These are phyloP conservation scores for Nebria brevicollis DNA, from an alignment of 2,888 invertebrate species.

Conservation along the genomic window DNA sequence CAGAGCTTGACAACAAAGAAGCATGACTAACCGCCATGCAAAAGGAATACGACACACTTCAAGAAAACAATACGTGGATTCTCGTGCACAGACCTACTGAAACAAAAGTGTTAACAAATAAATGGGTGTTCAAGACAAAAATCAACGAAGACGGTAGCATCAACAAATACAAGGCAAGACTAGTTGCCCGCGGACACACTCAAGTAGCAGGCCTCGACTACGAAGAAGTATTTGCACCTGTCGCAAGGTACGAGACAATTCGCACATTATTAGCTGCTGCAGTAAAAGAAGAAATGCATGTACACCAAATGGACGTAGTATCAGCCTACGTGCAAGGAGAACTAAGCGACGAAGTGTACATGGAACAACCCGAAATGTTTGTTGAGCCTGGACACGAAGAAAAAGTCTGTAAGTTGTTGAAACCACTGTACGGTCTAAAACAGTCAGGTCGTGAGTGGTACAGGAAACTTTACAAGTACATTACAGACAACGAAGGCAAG, in stretches of 20 bases:
- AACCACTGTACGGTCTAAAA: too few species aligned
- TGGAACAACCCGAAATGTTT: slow-evolving; percentile 49
- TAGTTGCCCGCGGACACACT: slow-evolving; percentile 50
- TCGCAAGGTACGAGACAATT: slow-evolving; percentile 49
- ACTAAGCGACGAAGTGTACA: slow-evolving; percentile 48
- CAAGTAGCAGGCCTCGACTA: slow-evolving; percentile 50
- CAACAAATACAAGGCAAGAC: slow-evolving; percentile 48
- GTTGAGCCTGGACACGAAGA: too few species aligned
- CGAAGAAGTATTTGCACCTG: slow-evolving; percentile 50
- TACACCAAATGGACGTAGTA: slow-evolving; percentile 51
- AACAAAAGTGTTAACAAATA: slow-evolving; percentile 35
- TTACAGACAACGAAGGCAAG: background rate
- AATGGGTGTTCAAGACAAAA: slow-evolving; percentile 50
- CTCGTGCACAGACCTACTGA: too few species aligned
- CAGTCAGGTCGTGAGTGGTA: too few species aligned
- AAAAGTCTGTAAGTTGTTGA: too few species aligned
- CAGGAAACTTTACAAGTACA: too few species aligned
- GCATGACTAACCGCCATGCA: too few species aligned
- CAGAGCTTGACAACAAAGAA: too few species aligned
- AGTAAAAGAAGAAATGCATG: slow-evolving; percentile 50
- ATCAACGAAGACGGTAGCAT: slow-evolving; percentile 43
- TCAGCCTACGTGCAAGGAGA: slow-evolving; percentile 50
- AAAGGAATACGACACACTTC: too few species aligned
- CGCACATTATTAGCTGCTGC: slow-evolving; percentile 48
- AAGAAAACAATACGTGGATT: too few species aligned